Percentiles rank a stretch among this genome's conserved stretches.
These are phyloP conservation scores for Trissolcus japonicus DNA, from an alignment of 2,888 invertebrate genomes.

Conservation along the genomic window DNA sequence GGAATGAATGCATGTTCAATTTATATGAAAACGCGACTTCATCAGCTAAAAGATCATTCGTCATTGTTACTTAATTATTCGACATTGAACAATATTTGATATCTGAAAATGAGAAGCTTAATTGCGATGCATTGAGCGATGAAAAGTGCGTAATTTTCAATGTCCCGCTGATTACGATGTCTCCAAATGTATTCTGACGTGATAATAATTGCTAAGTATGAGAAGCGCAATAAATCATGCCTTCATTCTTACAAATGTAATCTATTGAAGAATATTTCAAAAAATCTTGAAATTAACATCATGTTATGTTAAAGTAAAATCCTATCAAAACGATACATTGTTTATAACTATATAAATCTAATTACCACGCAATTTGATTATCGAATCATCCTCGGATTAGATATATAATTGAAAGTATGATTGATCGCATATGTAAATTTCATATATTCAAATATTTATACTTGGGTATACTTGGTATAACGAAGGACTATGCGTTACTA, in stretches of 20 bases:
- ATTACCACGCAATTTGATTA: no score
- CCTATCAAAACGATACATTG: no score
- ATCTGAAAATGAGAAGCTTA: slow-evolving; percentile 31
- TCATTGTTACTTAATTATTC: slow-evolving; percentile 23
- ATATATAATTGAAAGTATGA: slow-evolving; percentile 32
- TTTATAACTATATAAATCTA: no score
- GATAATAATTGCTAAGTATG: neutral
- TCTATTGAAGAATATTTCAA: neutral
- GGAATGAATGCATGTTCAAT: slow-evolving; percentile 13
- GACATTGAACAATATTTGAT: slow-evolving; percentile 26
- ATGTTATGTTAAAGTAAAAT: no score
- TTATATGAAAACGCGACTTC: slow-evolving; percentile 39
- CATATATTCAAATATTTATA: slow-evolving; percentile 25
- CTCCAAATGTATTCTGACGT: neutral
- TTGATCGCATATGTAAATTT: slow-evolving; percentile 40
- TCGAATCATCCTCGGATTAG: no score
- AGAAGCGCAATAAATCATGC: no score
- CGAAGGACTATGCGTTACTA: slow-evolving; percentile 27
- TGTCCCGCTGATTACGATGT: slow-evolving; percentile 2
- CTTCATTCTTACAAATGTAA: no score
- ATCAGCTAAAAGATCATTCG: slow-evolving; percentile 31
- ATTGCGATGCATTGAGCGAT: slow-evolving; percentile 22
- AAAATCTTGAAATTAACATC: no score
- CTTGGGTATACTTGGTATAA: no score
- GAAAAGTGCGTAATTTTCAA: slow-evolving; percentile 16